phyloP scores from a whole-genome alignment of 2,797 vertebrate genomes.

The Sternarchorhynchus goeldii region DNA sequence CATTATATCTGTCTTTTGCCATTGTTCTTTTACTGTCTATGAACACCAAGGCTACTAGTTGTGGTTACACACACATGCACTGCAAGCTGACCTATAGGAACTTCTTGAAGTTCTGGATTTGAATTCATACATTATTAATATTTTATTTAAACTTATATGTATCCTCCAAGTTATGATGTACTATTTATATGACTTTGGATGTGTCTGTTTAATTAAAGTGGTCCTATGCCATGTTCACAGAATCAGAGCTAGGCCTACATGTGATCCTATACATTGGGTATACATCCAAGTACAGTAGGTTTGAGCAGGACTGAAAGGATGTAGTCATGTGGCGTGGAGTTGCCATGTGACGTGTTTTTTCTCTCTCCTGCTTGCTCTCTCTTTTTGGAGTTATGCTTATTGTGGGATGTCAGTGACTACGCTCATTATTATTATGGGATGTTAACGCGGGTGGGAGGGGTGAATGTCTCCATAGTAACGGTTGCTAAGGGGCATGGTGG shows the following conservation, averaged over 20 bases:
- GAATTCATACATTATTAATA: not conserved
- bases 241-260: not conserved
- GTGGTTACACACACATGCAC: not conserved
- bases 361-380: slow-evolving; percentile 61
- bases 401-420: slow-evolving; percentile 84
- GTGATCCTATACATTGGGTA: slow-evolving; percentile 50
- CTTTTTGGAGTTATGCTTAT: slow-evolving; percentile 85
- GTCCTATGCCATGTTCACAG: not conserved
- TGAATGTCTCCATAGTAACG: slow-evolving; percentile 75
- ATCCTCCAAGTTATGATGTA: no score
- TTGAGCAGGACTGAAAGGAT: slow-evolving; percentile 63
- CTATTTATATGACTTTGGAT: not conserved
- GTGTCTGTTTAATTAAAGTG: not conserved
- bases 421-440: slow-evolving; percentile 85
- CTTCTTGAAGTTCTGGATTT: not conserved
- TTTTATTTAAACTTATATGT: not conserved
- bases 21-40: not conserved
- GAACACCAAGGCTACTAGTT: not conserved
- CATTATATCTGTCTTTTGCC: not conserved
- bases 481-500: slow-evolving; percentile 79
- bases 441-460: slow-evolving; percentile 68
- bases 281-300: slow-evolving; percentile 65
- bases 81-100: not conserved
- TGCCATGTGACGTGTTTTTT: slow-evolving; percentile 72
- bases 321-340: slow-evolving; percentile 75